Base-by-base conservation (phyloP, 2,888 invertebrate species). In the Leptinotarsa juncta region DNA sequence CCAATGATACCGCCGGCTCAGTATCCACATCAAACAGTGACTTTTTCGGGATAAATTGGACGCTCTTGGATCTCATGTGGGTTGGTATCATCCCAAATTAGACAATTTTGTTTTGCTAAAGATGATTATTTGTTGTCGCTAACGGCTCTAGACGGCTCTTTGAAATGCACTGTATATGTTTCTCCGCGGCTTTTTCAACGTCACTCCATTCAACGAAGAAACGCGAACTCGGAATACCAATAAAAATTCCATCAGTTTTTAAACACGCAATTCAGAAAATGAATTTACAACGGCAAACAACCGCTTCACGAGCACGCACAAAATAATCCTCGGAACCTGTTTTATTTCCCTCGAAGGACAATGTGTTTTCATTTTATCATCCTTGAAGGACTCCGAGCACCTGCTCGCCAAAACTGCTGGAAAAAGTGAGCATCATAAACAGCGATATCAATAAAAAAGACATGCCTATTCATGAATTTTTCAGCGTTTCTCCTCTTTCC, bases 361-460 rank as follows among this genome's bases (percentile, higher is more conserved):
- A 62, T 62, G 62, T 62, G 18, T 62, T 62, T 62, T 62, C 62
- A 62, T 62, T 62, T 62, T 62, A 62, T 62, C 62, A 62, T 62
- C 62, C 62, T 62, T 62, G 32, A 62, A 62, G 62, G 62, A 62
- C 32, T 16, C 2, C n/a, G 62, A 62, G 32, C 62, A 62, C 62
- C 62, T 62, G 62, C 62, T 42, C 62, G 2, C 26, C 7, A 62
- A 62, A 32, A 62, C 62, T 32, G 32, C 26, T n/a, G 62, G 23
- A 62, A 69, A 69, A 69, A 69, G 57, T 48, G 57, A 57, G 57
- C 57, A n/a, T 57, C 69, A 69, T 69, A 69, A 69, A 69, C 69
- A 69, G 69, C 69, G 50, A 69, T 69, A 69, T 69, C 69, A 69
- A 69, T 69, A 57, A 69, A 69, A 57, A 57, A 55, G 69, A 57